These are phyloP conservation scores for Leucophenga maculata DNA, from an alignment of 2,888 invertebrate genomes.

Conservation along the genomic window DNA sequence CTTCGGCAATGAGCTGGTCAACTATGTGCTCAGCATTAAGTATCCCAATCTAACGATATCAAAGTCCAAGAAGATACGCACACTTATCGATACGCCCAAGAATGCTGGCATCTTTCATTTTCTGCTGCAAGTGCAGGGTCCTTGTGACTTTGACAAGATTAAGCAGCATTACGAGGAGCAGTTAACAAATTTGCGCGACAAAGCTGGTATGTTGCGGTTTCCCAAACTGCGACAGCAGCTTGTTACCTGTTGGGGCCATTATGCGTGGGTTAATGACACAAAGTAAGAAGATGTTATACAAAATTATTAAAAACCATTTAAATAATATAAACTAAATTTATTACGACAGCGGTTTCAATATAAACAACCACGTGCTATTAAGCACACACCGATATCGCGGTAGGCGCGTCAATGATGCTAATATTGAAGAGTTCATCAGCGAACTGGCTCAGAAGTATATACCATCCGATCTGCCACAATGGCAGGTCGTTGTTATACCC, in stretches of 20 bases:
- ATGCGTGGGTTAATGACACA: constrained; percentile 77
- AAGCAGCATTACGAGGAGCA: constrained; percentile 73
- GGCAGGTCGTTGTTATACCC: constrained; percentile 86
- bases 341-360: constrained; percentile 67
- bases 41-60: constrained; percentile 78
- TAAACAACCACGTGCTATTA: constrained; percentile 81
- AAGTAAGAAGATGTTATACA: constrained; percentile 70
- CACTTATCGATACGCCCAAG: constrained; percentile 80
- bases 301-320: neutral
- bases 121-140: constrained; percentile 78
- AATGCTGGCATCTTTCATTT: constrained; percentile 84
- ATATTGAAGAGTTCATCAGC: constrained; percentile 86
- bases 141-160: constrained; percentile 75
- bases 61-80: constrained; percentile 77
- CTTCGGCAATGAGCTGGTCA: constrained; percentile 75
- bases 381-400: constrained; percentile 80
- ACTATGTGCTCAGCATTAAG: constrained; percentile 75
- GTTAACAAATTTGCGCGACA: constrained; percentile 75
- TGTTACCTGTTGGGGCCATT: constrained; percentile 83
- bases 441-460: constrained; percentile 85
- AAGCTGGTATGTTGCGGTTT: constrained; percentile 76
- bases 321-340: neutral
- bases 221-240: constrained; percentile 80
- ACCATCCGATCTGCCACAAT: constrained; percentile 81
- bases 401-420: constrained; percentile 79